Evolutionary conservation across 2,797 vertebrate species (phyloP).

Genomic region (Paratrypauchen microcephalus): DNA sequence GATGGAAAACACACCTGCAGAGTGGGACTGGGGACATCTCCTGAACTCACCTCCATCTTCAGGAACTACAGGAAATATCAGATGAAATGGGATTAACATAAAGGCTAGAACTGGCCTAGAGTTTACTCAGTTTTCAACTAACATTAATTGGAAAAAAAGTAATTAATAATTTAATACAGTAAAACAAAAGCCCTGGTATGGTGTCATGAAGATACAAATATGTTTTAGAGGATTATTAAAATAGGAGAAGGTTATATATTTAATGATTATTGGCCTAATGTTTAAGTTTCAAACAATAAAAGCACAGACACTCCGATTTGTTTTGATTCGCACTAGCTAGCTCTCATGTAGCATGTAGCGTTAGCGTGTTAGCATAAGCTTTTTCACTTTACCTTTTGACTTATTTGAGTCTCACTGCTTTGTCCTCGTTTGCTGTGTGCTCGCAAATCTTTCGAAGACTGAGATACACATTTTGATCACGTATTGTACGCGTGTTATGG

Average conservation of each 20-base stretch:
- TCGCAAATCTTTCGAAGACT: not conserved
- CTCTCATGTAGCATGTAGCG: no score
- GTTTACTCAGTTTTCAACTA: no score
- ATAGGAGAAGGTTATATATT: not conserved
- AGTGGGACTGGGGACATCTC: constrained; percentile 61
- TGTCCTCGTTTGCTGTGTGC: not conserved
- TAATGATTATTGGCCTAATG: not conserved
- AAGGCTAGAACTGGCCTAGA: no score
- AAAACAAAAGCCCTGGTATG: no score
- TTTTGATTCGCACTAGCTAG: not conserved
- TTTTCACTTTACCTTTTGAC: constrained; percentile 51
- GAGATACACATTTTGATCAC: not conserved
- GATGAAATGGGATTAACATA: not conserved
- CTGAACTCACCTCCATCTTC: constrained; percentile 69
- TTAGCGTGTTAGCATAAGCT: constrained; percentile 16
- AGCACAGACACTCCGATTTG: not conserved
- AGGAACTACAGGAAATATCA: not conserved
- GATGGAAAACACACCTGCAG: constrained; percentile 91
- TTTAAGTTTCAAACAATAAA: not conserved
- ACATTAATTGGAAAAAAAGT: no score
- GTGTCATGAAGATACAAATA: no score
- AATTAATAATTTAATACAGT: no score
- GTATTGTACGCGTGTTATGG: not conserved
- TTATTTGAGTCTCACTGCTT: not conserved
- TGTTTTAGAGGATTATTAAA: not conserved